Base-by-base conservation (phyloP, 2,113 vertebrate genomes). In the Brachirus orientalis region DNA sequence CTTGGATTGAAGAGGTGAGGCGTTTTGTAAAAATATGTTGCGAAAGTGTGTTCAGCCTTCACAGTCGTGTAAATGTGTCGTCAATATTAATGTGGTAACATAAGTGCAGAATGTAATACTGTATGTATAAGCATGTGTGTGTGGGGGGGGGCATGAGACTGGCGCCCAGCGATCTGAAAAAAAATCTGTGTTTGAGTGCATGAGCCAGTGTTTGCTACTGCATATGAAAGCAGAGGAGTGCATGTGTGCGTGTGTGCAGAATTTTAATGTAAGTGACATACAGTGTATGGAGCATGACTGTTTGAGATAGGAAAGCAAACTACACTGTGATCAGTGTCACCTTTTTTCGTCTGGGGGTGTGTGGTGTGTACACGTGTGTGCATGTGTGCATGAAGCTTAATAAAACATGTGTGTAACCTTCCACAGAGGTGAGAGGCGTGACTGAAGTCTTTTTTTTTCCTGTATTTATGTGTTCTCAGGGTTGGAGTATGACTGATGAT, bases 121-220 rank as follows among this genome's bases (percentile, higher is more conserved):
- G n/a, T n/a, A 85, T 83, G 66, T 35, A 79, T 85, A 72, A 81
- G 63, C 43, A 11, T 75, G 75, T 77, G 79, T 84, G 65, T 46
- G 45, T n/a, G 18, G 45, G 17, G 45, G 45, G 18, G 45, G 17
- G 17, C n/a, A 55, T 61, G 63, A 75, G 63, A 75, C n/a, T n/a
- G n/a, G n/a, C n/a, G n/a, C n/a, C n/a, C n/a, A n/a, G n/a, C n/a
- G n/a, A n/a, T n/a, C n/a, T 64, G 61, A 43, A 71, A 53, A 83
- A 85, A 86, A 81, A 84, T 86, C 74, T 66, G 81, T 66, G 69
- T 77, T 44, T 61, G 71, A 80, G 72, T 70, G 73, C 56, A 77
- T 83, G 82, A 84, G 67, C 85, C 77, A 81, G 43, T 76, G 81
- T 80, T 74, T 78, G 54, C 63, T 43, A 66, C 61, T 72, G 73